Conservation (phyloP, 2,113 vertebrate species). For the Pelecanus crispus region DNA sequence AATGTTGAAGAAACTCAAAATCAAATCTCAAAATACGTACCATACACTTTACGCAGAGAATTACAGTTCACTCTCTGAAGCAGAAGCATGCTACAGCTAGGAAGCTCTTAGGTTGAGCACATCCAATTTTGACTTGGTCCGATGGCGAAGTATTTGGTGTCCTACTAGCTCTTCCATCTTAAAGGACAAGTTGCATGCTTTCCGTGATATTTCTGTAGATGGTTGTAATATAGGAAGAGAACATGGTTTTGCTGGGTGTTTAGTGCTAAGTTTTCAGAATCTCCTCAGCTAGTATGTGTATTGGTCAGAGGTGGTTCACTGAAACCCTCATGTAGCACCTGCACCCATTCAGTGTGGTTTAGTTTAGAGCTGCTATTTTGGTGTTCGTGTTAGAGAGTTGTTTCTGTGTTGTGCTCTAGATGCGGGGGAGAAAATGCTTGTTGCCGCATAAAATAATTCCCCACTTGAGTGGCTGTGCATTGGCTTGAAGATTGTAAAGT, state of each 20-base stretch:
- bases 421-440: not conserved
- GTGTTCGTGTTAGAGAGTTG: not conserved
- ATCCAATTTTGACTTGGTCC: not conserved
- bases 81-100: not conserved
- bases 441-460: not conserved
- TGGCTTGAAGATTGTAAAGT: not conserved
- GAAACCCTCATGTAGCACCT: not conserved
- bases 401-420: not conserved
- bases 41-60: not conserved
- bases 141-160: not conserved
- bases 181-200: not conserved
- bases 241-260: not conserved
- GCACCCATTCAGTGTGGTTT: not conserved
- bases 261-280: not conserved
- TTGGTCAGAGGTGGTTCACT: not conserved
- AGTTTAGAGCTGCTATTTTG: not conserved
- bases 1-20: not conserved
- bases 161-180: not conserved
- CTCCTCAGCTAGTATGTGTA: fast-evolving
- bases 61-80: not conserved
- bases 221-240: not conserved
- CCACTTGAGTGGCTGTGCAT: not conserved
- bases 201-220: not conserved
- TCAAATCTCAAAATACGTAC: not conserved
- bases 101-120: not conserved